These are phyloP conservation scores for Troides aeacus DNA, from an alignment of 2,888 invertebrate genomes.

Conservation along the genomic window DNA sequence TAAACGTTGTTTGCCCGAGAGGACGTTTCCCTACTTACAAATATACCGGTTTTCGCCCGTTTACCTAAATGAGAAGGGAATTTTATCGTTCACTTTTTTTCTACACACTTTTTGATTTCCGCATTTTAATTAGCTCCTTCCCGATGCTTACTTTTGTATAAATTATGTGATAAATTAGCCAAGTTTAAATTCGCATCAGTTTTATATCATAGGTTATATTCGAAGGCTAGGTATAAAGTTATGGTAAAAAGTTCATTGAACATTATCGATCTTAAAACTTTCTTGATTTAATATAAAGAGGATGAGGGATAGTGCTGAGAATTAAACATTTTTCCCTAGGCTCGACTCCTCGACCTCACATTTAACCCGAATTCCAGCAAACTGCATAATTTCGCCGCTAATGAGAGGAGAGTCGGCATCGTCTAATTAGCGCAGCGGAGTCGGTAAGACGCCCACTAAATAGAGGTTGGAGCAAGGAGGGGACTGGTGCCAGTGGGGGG, in stretches of 20 bases:
- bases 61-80: constrained; percentile 60
- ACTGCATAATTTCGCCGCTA: constrained; percentile 78
- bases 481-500: constrained; percentile 33
- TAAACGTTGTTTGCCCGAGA: constrained; percentile 70
- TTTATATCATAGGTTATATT: neutral
- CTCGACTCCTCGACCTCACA: constrained; percentile 62
- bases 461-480: constrained; percentile 47
- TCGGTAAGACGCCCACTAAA: constrained; percentile 75
- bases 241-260: neutral
- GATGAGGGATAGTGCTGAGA: constrained; percentile 41
- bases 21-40: constrained; percentile 60
- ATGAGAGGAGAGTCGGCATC: constrained; percentile 73
- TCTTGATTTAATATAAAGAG: constrained; percentile 32
- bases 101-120: constrained; percentile 47
- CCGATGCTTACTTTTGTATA: constrained; percentile 39
- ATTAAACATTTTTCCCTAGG: constrained; percentile 52
- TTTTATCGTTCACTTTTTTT: constrained; percentile 57
- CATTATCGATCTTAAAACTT: constrained; percentile 19
- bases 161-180: neutral
- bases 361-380: constrained; percentile 75
- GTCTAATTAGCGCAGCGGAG: constrained; percentile 75
- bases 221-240: neutral
- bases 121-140: constrained; percentile 55
- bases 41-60: constrained; percentile 63
- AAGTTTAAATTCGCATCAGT: neutral